phyloP scores from a whole-genome alignment of 2,797 vertebrate species.

The Ciconia nigra region DNA sequence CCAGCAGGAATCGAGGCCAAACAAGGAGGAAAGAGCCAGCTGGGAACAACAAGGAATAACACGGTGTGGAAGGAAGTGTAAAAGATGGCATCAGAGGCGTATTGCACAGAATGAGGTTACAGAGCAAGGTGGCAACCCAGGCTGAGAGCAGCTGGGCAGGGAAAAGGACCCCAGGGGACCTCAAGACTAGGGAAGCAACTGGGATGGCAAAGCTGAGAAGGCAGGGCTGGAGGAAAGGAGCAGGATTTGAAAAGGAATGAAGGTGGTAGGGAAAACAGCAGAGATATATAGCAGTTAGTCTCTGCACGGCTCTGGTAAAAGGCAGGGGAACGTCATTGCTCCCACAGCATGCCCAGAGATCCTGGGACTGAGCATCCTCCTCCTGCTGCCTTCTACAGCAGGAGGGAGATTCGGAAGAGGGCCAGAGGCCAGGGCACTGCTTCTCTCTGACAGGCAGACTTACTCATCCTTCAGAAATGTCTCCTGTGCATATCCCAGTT shows the following conservation, averaged over 20 bases:
- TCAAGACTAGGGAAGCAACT: neutral
- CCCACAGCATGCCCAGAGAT: rapidly evolving
- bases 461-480: rapidly evolving
- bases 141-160: neutral
- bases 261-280: neutral
- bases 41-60: neutral
- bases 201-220: neutral
- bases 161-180: neutral
- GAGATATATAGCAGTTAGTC: neutral
- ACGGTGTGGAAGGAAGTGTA: rapidly evolving
- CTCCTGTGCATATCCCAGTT: neutral
- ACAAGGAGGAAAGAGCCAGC: neutral
- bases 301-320: neutral
- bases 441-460: neutral
- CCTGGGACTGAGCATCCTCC: neutral
- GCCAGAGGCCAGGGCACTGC: neutral
- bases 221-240: neutral
- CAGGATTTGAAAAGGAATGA: neutral
- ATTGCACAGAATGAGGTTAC: neutral
- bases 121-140: neutral
- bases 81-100: neutral
- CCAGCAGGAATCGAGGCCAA: too few relatives aligned
- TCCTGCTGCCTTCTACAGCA: rapidly evolving
- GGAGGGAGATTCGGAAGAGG: neutral
- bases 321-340: neutral